Percentiles rank a stretch among this genome's conserved stretches.
Evolutionary conservation across 2,113 vertebrate species (phyloP).

Genomic region (Pogona vitticeps): DNA sequence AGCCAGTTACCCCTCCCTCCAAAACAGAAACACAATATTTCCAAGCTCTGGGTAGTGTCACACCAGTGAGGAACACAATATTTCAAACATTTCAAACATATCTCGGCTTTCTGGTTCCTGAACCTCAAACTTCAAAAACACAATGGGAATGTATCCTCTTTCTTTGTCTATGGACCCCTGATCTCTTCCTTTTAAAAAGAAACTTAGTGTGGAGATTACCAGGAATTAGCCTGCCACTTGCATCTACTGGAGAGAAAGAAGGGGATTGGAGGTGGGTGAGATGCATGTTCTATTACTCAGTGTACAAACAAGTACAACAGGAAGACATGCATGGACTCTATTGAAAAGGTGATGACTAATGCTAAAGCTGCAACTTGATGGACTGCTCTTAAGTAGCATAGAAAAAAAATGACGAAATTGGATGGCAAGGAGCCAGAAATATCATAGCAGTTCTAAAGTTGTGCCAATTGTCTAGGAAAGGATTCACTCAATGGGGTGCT

Average conservation of each 20-base stretch:
- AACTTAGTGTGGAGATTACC: neutral
- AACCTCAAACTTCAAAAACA: neutral
- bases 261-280: too few species aligned
- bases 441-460: neutral
- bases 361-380: neutral
- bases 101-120: neutral
- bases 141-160: neutral
- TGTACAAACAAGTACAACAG: neutral
- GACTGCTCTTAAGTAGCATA: neutral
- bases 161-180: too few species aligned
- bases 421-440: neutral
- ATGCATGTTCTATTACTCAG: neutral
- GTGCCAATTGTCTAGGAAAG: neutral
- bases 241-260: too few species aligned
- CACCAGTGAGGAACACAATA: too few species aligned
- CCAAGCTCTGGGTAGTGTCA: too few species aligned
- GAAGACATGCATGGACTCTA: neutral
- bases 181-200: neutral
- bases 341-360: constrained; percentile 7
- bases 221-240: neutral
- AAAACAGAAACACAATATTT: too few species aligned
- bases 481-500: neutral
- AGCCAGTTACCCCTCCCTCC: too few species aligned
- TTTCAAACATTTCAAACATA: neutral
- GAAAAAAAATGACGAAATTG: neutral